Evolutionary conservation across 2,888 invertebrate species (phyloP), one percentile per base, ranked within the genome.

Genomic region (Himalopsyche anomala): DNA sequence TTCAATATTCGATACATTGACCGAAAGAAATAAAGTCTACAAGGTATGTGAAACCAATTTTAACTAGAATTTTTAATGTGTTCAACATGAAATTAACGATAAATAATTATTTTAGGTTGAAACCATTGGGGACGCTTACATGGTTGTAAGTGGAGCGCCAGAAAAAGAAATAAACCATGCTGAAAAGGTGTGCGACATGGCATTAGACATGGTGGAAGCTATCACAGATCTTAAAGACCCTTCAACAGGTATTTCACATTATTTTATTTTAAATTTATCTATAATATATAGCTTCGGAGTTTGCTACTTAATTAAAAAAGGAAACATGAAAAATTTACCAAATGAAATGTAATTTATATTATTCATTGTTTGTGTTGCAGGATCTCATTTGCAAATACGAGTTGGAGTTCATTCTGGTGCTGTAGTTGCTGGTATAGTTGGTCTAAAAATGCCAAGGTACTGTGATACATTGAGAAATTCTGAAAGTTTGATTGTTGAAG

Each of bases 121-220:
- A 92, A 99, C 99, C 0, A 99, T 99, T 89, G 99, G 99, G 0
- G 99, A 99, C 91, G 99, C 99, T 0, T 99, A 99, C 91, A 99
- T 99, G 99, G 98, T 99, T 0, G 99, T 99, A 0, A 97, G 98
- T 0, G 99, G 99, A 0, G 98, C 98, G 0, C 99, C 99, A 0
- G 97, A 97, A 89, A 96, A 96, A 90, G 97, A 98, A 90, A 94
- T 94, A 83, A 97, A 97, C 90, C 99, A 99, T 91, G 98, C 98
- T 0, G 96, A 98, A 91, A 95, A 97, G 90, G 97, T 98, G 8
- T 98, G 98, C 90, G 97, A 98, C 90, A 99, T 99, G 98, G 98
- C 98, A 0, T 92, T 99, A 45, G 99, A 98, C 90, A 99, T 99
- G 99, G 95, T 98, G 1, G 97, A 98, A 89, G 97, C 98, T 1